Base-by-base conservation (phyloP, 2,113 vertebrate species). In the Emydocephalus ijimae region DNA sequence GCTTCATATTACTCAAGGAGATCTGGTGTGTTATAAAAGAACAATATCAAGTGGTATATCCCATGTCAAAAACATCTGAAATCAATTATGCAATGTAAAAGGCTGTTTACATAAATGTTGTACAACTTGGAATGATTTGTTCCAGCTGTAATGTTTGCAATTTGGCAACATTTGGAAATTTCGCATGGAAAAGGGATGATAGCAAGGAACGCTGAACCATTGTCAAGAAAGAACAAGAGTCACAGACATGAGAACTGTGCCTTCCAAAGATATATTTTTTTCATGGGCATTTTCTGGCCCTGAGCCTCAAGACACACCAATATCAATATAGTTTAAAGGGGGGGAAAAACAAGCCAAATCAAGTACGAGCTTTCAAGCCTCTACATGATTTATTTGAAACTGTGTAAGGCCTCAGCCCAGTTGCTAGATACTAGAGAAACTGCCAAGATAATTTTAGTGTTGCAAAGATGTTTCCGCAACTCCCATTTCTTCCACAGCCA, bases 71-170 rank as follows among this genome's bases (percentile, higher is more conserved):
- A 81, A 48, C 18, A 34, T 48, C 54, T 89, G 92, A 57, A 61
- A 39, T 85, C 39, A 85, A 34, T 85, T 92, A 39, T 61, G 43
- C 29, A 81, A 92, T 57, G 24, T 39, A 61, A 57, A 85, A 57
- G 64, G 18, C 5, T 43, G 39, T 45, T 90, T 92, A 92, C 34
- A 52, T 86, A 90, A 92, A 52, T 21, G 45, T 92, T 92, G 7
- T 34, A 39, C 55, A 90, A 93, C 39, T 39, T 54, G 45, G 45
- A 24, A 87, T 48, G 14, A n/a, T 57, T 85, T 89, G 52, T 56
- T 34, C 64, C 74, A 45, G 48, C 29, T 64, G 89, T 12, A 90
- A 90, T 26, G 43, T 34, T 86, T 45, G 55, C 86, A 90, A 21
- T 86, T 43, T 64, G n/a, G 45, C 55, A 90, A 43, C 34, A 43